Evolutionary conservation across 2,113 vertebrate genomes (phyloP).

Genomic region (Columba janthina): DNA sequence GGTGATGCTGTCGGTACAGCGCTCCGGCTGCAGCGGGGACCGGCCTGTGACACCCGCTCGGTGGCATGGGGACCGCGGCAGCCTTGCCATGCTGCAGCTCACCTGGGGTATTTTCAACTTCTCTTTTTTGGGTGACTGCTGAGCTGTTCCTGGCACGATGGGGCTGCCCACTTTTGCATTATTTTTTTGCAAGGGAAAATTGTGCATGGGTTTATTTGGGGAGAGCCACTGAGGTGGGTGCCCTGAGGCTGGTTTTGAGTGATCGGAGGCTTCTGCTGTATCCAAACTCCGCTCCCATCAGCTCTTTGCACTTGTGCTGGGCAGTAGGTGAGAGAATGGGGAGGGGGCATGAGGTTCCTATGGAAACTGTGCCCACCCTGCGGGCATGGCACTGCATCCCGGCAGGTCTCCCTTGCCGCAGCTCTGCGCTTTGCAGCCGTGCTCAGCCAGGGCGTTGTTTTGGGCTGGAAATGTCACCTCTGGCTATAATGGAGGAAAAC

Average conservation of each 20-base stretch:
- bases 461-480: background rate
- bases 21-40: background rate
- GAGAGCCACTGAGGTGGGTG: background rate
- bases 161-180: background rate
- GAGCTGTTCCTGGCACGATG: background rate
- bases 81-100: background rate
- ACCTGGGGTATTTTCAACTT: background rate
- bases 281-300: background rate
- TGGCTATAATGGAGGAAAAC: background rate
- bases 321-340: background rate
- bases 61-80: accelerated
- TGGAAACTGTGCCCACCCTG: background rate
- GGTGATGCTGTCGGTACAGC: accelerated
- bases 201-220: background rate
- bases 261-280: accelerated
- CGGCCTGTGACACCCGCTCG: accelerated
- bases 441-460: background rate
- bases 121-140: background rate
- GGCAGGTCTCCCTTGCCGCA: too few species aligned
- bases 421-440: background rate
- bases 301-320: background rate
- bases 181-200: background rate
- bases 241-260: accelerated
- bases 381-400: accelerated
- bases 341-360: background rate